Evolutionary conservation across 1,140 invertebrate genomes (phyloP).

Genomic region (Sitobion miscanthi): DNA sequence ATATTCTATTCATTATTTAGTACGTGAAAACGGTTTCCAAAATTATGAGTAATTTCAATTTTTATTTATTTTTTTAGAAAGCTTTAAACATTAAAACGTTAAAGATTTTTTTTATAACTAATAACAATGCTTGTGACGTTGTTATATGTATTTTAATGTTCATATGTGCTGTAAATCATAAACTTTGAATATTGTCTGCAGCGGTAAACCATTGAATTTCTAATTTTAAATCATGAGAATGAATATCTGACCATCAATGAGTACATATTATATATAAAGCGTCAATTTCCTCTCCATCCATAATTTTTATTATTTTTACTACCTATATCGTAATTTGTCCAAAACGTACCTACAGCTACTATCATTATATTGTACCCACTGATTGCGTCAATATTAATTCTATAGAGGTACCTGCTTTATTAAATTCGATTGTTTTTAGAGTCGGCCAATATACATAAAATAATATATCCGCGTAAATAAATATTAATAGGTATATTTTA

Average conservation of each 20-base stretch:
- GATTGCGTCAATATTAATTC: too few relatives aligned
- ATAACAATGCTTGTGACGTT: not conserved
- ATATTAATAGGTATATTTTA: too few relatives aligned
- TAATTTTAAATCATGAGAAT: not conserved
- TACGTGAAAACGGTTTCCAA: not conserved
- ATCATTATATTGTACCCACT: not conserved
- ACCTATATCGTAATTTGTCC: not conserved
- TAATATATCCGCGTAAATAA: too few relatives aligned
- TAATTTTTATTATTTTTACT: not conserved
- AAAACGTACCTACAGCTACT: not conserved
- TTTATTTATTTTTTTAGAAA: constrained; percentile 8
- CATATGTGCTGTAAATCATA: not conserved
- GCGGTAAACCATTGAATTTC: not conserved
- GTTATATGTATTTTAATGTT: not conserved
- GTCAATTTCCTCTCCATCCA: not conserved
- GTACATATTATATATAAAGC: not conserved
- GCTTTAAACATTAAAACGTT: not conserved
- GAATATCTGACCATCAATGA: not conserved
- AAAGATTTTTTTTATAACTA: not conserved
- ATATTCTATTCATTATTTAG: not conserved
- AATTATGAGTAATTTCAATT: too few relatives aligned
- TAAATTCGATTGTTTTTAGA: too few relatives aligned
- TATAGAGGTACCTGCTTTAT: too few relatives aligned
- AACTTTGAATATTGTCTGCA: not conserved
- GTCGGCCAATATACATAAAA: too few relatives aligned